Base-by-base conservation (phyloP, 2,888 invertebrate species). In the Arctia plantaginis region DNA sequence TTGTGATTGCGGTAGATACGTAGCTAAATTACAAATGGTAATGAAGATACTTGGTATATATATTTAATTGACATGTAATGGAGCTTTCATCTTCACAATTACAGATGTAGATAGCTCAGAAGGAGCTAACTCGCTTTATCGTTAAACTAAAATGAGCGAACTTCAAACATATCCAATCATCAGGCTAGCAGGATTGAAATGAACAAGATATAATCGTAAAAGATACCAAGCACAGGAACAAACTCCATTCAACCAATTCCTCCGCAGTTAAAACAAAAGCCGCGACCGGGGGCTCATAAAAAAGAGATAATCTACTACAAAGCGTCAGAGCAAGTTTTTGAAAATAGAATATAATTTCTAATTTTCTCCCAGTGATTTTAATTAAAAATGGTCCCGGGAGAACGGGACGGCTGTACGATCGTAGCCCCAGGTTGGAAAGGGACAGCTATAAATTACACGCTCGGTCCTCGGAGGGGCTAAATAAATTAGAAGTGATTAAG, bases 321-420 rank as follows among this genome's bases (percentile, higher is more conserved):
- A 95, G 91, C 95, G 92, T 93, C 95, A 92, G 94, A 94, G 91
- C 95, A 95, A 95, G 95, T 95, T 95, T 95, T 94, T 92, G 95
- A 93, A 95, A 95, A 95, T 95, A 95, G 95, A 95, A 95, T 95
- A 95, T 95, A 95, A 95, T 95, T 95, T 95, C 95, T 95, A 95
- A 95, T 95, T 95, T 94, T 94, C 95, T 95, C 94, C 87, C 93
- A 93, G 94, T 93, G 94, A 94, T 95, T 95, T 95, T 95, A 95
- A 95, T 95, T 95, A 95, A 95, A 95, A 95, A 95, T 93, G 95
- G 94, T 93, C 95, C 94, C 95, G 88, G 80, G 93, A 91, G 95
- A 95, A 85, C 83, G 92, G 90, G 95, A 95, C 84, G 91, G 89
- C 85, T 85, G 86, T 86, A 91, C 84, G 85, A 81, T 79, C 82